Base-by-base conservation (phyloP, 2,888 invertebrate genomes). In the Lithophane semibrunnea region DNA sequence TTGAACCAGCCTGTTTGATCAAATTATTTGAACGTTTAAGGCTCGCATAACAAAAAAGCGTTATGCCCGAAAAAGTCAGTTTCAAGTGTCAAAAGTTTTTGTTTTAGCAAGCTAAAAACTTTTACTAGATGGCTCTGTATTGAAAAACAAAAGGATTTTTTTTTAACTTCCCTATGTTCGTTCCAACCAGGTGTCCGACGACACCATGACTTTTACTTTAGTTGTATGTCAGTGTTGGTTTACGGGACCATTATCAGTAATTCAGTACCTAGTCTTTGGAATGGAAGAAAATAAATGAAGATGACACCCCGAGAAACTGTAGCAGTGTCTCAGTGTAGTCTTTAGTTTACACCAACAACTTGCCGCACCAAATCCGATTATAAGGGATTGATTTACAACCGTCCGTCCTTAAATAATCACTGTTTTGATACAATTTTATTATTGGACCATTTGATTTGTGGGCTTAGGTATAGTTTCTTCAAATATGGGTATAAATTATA, bases 401-500 rank as follows among this genome's bases (percentile, higher is more conserved):
- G 47, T 1, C 63, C 67, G n/a, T 87, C 76, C 67, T 75, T 79
- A 72, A 73, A 75, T 73, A 76, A 66, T 58, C 5, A 56, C 68
- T 80, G 79, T 85, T 88, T 86, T 84, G 85, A 73, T 86, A 84
- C 73, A 82, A 76, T 85, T 87, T 86, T 85, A 83, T 83, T 82
- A 79, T 73, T 73, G 47, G 56, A 67, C 77, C 77, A 68, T 76
- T 74, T 78, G 49, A 79, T 12, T 73, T 21, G 37, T 58, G 42
- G 65, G 73, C 77, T 29, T 66, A 56, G 79, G 76, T 81, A 77
- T 58, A 52, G 69, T 61, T 63, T 49, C 75, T 70, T 70, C 70
- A 69, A 82, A 76, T 75, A 63, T 24, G 44, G 72, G 52, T 68
- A 83, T 56, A 29, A 13, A 66, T 72, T 65, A 24, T 88, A 88